phyloP scores from a whole-genome alignment of 2,888 invertebrate species.

The Ennomos quercinarius region DNA sequence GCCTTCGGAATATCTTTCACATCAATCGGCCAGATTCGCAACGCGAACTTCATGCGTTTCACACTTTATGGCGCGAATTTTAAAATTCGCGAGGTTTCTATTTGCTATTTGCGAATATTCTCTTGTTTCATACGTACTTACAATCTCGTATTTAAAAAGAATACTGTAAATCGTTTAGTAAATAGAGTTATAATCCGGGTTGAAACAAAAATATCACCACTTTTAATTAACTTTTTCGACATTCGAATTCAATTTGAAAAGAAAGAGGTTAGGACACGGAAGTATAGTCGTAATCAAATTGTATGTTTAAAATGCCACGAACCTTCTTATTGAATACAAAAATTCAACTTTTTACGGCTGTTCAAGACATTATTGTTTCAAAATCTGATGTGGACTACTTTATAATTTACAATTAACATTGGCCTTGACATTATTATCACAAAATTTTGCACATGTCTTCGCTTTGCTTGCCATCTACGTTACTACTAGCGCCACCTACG shows the following conservation, averaged over 20 bases:
- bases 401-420: conserved; percentile 47
- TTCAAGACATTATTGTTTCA: conserved; percentile 17
- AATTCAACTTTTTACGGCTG: not conserved
- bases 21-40: conserved; percentile 87
- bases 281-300: conserved; percentile 43
- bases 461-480: conserved; percentile 38
- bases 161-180: too few species aligned
- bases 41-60: conserved; percentile 85
- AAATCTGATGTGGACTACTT: conserved; percentile 23
- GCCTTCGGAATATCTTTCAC: conserved; percentile 88
- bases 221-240: conserved; percentile 32
- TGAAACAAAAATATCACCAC: not conserved
- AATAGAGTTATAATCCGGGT: not conserved
- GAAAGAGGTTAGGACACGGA: conserved; percentile 70
- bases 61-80: conserved; percentile 76
- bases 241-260: conserved; percentile 46
- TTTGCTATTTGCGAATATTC: conserved; percentile 1
- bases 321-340: conserved; percentile 1
- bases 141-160: too few species aligned
- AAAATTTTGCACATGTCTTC: conserved; percentile 66
- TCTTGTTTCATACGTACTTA: not conserved
- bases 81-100: conserved; percentile 62
- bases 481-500: conserved; percentile 53
- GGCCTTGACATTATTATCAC: conserved; percentile 81
- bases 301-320: conserved; percentile 3